Evolutionary conservation across 2,888 invertebrate genomes (phyloP).

Genomic region (Zygothrica quintamaculata): DNA sequence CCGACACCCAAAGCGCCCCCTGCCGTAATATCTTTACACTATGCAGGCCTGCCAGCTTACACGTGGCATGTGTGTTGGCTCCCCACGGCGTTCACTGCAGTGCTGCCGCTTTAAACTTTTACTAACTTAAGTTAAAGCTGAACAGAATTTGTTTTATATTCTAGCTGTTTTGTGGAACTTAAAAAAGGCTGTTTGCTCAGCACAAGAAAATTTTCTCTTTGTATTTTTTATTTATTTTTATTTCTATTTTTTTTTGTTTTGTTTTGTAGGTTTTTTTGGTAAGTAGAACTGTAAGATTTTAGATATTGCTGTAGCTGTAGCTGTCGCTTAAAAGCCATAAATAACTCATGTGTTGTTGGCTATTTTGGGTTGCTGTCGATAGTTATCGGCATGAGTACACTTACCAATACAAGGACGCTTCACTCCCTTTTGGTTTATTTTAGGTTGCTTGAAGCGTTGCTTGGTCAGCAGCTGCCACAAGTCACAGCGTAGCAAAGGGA

Average conservation of each 20-base stretch:
- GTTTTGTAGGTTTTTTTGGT: slow-evolving; percentile 11
- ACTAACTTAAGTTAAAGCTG: no score
- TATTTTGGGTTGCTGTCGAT: slow-evolving; percentile 73
- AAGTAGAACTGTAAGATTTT: slow-evolving; percentile 40
- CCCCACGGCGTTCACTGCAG: slow-evolving; percentile 11
- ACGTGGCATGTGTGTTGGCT: not conserved
- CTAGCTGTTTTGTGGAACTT: no score
- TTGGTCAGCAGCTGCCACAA: slow-evolving; percentile 72
- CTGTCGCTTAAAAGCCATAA: slow-evolving; percentile 76
- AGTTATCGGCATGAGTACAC: slow-evolving; percentile 58
- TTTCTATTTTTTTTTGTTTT: slow-evolving; percentile 1
- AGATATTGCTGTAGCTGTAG: slow-evolving; percentile 52
- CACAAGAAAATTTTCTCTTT: slow-evolving; percentile 12
- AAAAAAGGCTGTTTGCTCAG: not conserved
- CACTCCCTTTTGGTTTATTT: not conserved
- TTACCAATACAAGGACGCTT: no score
- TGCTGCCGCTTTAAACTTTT: no score
- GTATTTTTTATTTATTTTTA: slow-evolving; percentile 10
- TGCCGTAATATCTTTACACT: not conserved
- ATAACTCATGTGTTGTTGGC: slow-evolving; percentile 73
- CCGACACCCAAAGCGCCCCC: not conserved
- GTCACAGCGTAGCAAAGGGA: slow-evolving; percentile 45
- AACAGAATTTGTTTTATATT: no score
- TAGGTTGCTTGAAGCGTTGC: not conserved
- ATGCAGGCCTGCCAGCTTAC: not conserved